Conservation (phyloP, 2,797 vertebrate genomes). For the Leucoraja ocellata region DNA sequence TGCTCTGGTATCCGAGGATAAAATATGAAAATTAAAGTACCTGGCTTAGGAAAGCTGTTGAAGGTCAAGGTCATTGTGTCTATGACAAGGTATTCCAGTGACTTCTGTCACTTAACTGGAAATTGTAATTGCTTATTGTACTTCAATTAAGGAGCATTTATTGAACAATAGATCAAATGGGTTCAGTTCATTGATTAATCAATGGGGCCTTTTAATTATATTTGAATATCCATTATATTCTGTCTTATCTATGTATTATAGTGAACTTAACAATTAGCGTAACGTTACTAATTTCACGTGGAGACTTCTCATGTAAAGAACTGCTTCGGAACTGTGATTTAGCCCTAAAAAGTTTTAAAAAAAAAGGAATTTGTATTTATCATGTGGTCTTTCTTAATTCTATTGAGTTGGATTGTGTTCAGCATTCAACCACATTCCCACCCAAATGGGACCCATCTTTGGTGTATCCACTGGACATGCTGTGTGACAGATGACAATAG, state of each 20-base stretch:
- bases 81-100: neutral
- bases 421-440: too few species aligned
- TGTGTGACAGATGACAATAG: too few species aligned
- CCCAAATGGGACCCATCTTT: too few species aligned
- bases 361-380: neutral
- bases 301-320: neutral
- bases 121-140: constrained; percentile 3
- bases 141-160: neutral
- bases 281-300: neutral
- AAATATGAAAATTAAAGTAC: neutral
- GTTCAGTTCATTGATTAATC: neutral
- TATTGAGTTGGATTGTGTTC: neutral
- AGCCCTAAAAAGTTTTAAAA: neutral
- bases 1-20: neutral
- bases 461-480: neutral
- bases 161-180: neutral
- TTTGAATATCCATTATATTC: neutral
- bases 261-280: neutral
- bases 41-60: neutral
- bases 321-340: neutral
- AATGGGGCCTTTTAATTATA: neutral
- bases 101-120: neutral
- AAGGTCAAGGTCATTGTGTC: neutral
- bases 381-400: neutral
- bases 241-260: neutral